A percentile compares a stretch with the other conserved stretches of the same genome.
These are phyloP conservation scores for Thumatha senex DNA, from an alignment of 2,888 invertebrate genomes.

Conservation along the genomic window DNA sequence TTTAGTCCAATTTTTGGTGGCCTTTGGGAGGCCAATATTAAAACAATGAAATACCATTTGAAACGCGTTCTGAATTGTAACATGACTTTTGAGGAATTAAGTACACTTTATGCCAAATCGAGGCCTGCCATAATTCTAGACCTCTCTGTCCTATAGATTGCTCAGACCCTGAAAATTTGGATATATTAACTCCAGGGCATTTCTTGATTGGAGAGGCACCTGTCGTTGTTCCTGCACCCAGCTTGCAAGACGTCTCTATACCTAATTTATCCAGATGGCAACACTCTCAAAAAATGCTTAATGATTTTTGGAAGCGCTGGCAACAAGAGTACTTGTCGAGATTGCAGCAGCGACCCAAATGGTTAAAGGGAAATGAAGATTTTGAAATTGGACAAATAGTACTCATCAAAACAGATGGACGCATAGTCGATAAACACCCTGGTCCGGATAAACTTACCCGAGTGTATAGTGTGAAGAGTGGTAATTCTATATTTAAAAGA, in stretches of 20 bases:
- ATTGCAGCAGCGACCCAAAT: no score
- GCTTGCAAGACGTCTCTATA: not conserved
- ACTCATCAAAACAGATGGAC: not conserved
- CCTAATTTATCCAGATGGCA: slow-evolving; percentile 5
- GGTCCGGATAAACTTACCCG: not conserved
- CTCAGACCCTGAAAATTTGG: not conserved
- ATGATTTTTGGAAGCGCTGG: slow-evolving; percentile 2
- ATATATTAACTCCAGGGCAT: no score
- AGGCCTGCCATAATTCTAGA: not conserved
- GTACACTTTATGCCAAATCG: not conserved
- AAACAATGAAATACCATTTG: not conserved
- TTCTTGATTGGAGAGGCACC: no score
- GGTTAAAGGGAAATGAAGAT: not conserved
- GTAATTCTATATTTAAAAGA: not conserved
- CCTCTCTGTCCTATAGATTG: not conserved
- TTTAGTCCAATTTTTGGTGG: not conserved
- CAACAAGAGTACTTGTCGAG: no score
- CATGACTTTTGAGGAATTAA: slow-evolving; percentile 2
- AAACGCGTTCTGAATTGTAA: not conserved
- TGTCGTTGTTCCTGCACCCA: not conserved
- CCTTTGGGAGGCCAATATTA: not conserved
- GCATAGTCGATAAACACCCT: not conserved
- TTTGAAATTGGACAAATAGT: not conserved
- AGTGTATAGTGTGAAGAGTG: no score
- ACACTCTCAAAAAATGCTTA: not conserved